Conservation (phyloP, 2,113 vertebrate species). For the human region GRCh38 chr2:77225501-77226000, state of each 20-base stretch:
- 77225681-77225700: not conserved
- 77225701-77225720: not conserved
- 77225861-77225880: not conserved
- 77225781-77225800: not conserved
- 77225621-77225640: not conserved
- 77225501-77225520: not conserved
- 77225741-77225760: not conserved
- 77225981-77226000: not conserved
- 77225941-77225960: not conserved
- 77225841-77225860: not conserved
- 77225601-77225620: not conserved
- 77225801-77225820: not conserved
- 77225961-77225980: not conserved
- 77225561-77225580: not conserved
- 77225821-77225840: not conserved
- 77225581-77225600: not conserved
- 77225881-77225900: not conserved
- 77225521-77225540: not conserved
- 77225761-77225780: constrained; percentile 45
- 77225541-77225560: not conserved
- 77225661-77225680: not conserved
- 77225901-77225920: not conserved
- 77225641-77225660: not conserved
- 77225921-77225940: not conserved
- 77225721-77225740: not conserved